Evolutionary conservation across 2,797 vertebrate genomes (phyloP), one percentile per base, ranked within the genome.

Genomic region (Danionella dracula): DNA sequence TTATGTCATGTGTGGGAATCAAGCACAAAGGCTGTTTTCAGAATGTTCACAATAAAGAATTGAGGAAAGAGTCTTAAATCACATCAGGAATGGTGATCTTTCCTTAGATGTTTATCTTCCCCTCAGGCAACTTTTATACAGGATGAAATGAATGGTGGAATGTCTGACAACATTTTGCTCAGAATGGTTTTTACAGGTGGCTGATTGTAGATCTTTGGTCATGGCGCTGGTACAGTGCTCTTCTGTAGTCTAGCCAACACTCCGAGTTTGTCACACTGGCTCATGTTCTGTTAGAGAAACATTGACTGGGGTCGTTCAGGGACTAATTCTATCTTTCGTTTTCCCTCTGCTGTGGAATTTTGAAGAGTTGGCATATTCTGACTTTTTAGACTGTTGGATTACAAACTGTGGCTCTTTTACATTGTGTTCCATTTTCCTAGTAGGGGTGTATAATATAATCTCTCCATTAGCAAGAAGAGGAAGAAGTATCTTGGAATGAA

Each of bases 131-230:
- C 29, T 32, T 20, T 7, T 13, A 49, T 66, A 53, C 34, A 34
- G 42, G 7, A 2, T 48, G 50, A 66, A 66, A 50, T 49, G 35
- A 46, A 41, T 59, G 49, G 41, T 44, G 20, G 71, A 61, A 34
- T 71, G 75, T 78, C 73, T 72, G 34, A 70, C 66, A 38, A 68
- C 75, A 78, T 79, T 78, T 35, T 41, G 68, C 46, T 61, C 42
- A 44, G 69, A 71, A 82, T 84, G 79, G 29, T 21, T 81, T 85
- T 78, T 69, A 62, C 83, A 82, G 78, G 65, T 81, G 74, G 66
- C 35, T 48, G 68, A 75, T 56, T 69, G 54, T 60, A 49, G 65
- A 62, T 58, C 13, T 64, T 70, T 73, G 65, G 66, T 75, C 67
- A 77, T 69, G 59, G 63, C 66, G 23, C 57, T 56, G 60, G 66